These are phyloP conservation scores for Euphonia xanthogaster DNA, from an alignment of 2,797 vertebrate genomes.

Conservation along the genomic window DNA sequence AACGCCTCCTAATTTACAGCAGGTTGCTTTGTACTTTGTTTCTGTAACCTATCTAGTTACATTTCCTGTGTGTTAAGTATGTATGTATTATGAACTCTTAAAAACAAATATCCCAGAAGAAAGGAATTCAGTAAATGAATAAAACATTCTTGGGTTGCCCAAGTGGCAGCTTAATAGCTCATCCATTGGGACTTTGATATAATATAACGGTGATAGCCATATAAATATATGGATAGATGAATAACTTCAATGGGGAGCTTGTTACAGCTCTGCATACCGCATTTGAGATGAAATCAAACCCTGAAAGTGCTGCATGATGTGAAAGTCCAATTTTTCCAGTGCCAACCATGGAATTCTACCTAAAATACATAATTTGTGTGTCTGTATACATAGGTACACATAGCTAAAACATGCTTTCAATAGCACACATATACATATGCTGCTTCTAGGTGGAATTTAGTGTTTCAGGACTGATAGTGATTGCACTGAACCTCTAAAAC, in stretches of 20 bases:
- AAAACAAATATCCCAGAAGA: slow-evolving; percentile 44
- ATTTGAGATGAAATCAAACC: background rate
- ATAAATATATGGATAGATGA: slow-evolving; percentile 18
- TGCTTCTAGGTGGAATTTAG: background rate
- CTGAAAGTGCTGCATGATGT: background rate
- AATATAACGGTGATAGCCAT: background rate
- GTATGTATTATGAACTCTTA: slow-evolving; percentile 12
- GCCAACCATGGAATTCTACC: background rate
- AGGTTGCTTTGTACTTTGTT: slow-evolving; percentile 46
- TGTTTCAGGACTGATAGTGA: background rate
- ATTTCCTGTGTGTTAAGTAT: slow-evolving; percentile 23
- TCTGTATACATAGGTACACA: background rate
- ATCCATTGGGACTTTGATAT: slow-evolving; percentile 9
- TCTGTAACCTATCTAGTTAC: background rate
- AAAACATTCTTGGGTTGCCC: background rate
- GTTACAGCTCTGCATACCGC: background rate
- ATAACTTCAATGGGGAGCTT: slow-evolving; percentile 7
- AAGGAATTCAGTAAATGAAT: slow-evolving; percentile 39
- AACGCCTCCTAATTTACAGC: background rate
- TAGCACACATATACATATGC: rapidly evolving
- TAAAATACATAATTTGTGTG: background rate
- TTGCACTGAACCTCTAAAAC: background rate
- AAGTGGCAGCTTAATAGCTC: slow-evolving; percentile 15
- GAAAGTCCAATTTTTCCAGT: background rate
- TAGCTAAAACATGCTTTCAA: background rate